These are phyloP conservation scores for Zosterops lateralis DNA, from an alignment of 2,113 vertebrate genomes.

Conservation along the genomic window DNA sequence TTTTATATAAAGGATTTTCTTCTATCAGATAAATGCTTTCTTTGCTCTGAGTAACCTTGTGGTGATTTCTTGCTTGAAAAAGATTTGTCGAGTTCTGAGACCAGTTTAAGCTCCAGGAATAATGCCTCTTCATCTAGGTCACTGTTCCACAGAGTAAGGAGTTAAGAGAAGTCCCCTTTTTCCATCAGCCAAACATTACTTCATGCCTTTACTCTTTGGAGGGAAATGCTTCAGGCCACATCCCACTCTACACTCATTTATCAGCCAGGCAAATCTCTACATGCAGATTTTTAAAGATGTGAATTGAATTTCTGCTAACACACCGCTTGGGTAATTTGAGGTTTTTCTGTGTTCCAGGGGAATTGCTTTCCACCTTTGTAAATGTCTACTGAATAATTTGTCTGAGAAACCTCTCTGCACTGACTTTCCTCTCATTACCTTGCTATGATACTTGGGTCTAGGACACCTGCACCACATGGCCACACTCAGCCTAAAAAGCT, in stretches of 20 bases:
- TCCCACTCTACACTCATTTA: neutral
- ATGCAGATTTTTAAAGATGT: neutral
- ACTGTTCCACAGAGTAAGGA: neutral
- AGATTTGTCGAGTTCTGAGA: neutral
- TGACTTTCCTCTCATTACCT: neutral
- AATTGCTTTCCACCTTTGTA: neutral
- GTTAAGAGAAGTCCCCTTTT: neutral
- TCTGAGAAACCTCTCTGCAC: neutral
- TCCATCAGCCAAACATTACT: neutral
- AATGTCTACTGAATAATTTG: neutral
- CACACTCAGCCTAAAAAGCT: neutral
- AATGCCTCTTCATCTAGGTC: neutral
- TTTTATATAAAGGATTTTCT: slow-evolving; percentile 34
- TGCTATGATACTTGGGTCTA: neutral
- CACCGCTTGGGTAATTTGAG: neutral
- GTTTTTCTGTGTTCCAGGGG: neutral
- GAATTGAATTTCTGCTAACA: neutral
- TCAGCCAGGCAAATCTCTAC: neutral
- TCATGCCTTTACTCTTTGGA: neutral
- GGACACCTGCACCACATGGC: neutral
- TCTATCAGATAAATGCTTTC: neutral
- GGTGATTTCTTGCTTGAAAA: slow-evolving; percentile 20
- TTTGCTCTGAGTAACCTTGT: slow-evolving; percentile 21
- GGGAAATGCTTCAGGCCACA: neutral
- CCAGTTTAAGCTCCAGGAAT: neutral